phyloP scores from a whole-genome alignment of 2,888 invertebrate genomes.

The Xanthorhoe designata region DNA sequence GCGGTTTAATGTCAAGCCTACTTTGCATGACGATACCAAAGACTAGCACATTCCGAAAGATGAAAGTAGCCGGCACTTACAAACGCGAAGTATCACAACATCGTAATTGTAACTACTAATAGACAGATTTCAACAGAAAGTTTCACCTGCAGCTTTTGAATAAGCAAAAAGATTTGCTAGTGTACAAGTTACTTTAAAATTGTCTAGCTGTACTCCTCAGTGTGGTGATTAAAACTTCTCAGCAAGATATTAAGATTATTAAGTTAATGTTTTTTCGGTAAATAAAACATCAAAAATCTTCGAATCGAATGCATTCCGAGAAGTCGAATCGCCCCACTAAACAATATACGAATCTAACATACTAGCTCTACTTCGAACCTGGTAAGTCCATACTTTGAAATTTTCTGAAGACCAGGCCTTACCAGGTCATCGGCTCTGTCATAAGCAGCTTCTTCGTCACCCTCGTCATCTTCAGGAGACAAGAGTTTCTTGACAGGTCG shows the following conservation, averaged over 20 bases:
- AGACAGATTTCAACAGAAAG: not conserved
- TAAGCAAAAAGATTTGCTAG: not conserved
- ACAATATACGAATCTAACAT: not conserved
- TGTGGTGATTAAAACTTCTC: too few relatives aligned
- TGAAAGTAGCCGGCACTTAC: slow-evolving; percentile 16
- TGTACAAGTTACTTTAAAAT: not conserved
- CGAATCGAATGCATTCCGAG: too few relatives aligned
- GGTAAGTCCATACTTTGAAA: not conserved
- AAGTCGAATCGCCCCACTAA: not conserved
- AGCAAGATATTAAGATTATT: too few relatives aligned
- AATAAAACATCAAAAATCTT: too few relatives aligned
- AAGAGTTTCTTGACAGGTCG: slow-evolving; percentile 83
- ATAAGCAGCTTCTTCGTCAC: slow-evolving; percentile 86
- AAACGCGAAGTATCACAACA: slow-evolving; percentile 11
- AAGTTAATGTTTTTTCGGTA: too few relatives aligned
- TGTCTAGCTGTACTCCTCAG: slow-evolving; percentile 10
- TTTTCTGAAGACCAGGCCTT: slow-evolving; percentile 62
- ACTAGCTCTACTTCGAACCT: slow-evolving; percentile 11
- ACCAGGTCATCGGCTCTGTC: slow-evolving; percentile 90
- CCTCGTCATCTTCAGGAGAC: slow-evolving; percentile 67
- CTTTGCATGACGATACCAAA: slow-evolving; percentile 19
- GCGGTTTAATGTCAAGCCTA: slow-evolving; percentile 4
- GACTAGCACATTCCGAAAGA: slow-evolving; percentile 12
- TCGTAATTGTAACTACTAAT: not conserved
- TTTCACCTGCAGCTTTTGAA: not conserved